These are phyloP conservation scores for Aporrectodea caliginosa DNA, from an alignment of 1,140 invertebrate species.

Conservation along the genomic window DNA sequence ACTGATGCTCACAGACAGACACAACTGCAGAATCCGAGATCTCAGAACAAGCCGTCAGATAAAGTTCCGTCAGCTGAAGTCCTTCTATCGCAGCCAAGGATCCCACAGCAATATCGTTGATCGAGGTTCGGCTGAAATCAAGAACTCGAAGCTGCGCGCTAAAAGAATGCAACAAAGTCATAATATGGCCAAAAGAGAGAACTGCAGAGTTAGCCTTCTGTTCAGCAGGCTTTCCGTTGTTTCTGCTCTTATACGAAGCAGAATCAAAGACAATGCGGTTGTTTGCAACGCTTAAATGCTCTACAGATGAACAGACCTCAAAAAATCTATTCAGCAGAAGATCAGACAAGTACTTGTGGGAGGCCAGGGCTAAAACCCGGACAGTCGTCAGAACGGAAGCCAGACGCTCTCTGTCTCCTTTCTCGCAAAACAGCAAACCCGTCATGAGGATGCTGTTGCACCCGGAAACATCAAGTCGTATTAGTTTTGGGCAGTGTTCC, in stretches of 20 bases:
- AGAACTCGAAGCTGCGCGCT: not conserved
- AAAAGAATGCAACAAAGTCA: not conserved
- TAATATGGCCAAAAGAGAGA: not conserved
- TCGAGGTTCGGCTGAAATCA: not conserved
- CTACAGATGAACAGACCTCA: not conserved
- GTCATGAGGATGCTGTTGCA: not conserved
- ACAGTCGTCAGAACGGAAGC: not conserved
- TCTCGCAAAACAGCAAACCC: not conserved
- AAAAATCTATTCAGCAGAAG: not conserved
- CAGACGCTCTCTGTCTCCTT: not conserved
- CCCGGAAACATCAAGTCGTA: not conserved
- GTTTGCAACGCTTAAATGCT: not conserved
- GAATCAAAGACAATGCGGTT: not conserved
- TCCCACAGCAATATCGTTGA: not conserved
- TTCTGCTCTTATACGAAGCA: not conserved
- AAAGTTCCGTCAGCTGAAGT: not conserved
- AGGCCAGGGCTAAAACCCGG: not conserved
- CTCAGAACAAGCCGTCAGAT: not conserved
- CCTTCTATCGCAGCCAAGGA: not conserved
- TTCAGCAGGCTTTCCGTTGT: not conserved
- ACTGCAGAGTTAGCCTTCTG: not conserved
- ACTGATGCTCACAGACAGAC: not conserved
- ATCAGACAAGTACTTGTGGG: not conserved
- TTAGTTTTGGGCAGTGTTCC: not conserved
- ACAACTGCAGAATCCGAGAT: not conserved